phyloP scores from a whole-genome alignment of 1,140 invertebrate genomes.

The Euwallacea similis region DNA sequence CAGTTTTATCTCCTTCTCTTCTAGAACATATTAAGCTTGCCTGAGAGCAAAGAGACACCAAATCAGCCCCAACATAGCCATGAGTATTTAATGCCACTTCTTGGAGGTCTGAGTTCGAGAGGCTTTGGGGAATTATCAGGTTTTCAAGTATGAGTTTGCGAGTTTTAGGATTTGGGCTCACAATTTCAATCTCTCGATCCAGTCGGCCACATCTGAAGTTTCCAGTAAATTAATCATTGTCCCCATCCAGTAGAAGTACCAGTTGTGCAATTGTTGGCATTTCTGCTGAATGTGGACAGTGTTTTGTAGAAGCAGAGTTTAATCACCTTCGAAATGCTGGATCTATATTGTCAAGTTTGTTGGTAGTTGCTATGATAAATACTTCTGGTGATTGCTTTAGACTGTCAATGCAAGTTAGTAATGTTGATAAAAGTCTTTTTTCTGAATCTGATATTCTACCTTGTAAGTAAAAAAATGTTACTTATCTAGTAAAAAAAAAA shows the following conservation, averaged over 20 bases:
- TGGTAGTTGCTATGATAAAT: constrained; percentile 75
- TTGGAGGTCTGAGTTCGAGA: constrained; percentile 62
- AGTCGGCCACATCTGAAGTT: constrained; percentile 69
- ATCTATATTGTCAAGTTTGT: constrained; percentile 72
- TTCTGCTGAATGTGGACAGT: not conserved
- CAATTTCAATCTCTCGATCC: constrained; percentile 84
- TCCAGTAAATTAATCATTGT: not conserved
- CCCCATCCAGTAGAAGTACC: not conserved
- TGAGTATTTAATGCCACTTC: constrained; percentile 73
- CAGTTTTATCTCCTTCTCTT: constrained; percentile 43
- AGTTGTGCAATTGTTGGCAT: not conserved
- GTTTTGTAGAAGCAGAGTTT: no score
- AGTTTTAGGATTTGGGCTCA: constrained; percentile 70
- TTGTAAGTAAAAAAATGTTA: not conserved
- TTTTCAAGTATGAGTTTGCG: constrained; percentile 70
- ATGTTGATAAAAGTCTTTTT: constrained; percentile 68
- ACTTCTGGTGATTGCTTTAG: constrained; percentile 54
- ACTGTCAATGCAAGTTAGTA: constrained; percentile 70
- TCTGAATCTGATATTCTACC: constrained; percentile 68
- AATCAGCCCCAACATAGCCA: constrained; percentile 88
- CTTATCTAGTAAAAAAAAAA: not conserved
- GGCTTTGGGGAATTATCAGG: constrained; percentile 62
- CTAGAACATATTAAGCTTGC: constrained; percentile 64
- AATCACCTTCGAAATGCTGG: constrained; percentile 57
- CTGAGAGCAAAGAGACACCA: constrained; percentile 72